Conservation (phyloP, 2,113 vertebrate genomes). For the Elaphurus davidianus region DNA sequence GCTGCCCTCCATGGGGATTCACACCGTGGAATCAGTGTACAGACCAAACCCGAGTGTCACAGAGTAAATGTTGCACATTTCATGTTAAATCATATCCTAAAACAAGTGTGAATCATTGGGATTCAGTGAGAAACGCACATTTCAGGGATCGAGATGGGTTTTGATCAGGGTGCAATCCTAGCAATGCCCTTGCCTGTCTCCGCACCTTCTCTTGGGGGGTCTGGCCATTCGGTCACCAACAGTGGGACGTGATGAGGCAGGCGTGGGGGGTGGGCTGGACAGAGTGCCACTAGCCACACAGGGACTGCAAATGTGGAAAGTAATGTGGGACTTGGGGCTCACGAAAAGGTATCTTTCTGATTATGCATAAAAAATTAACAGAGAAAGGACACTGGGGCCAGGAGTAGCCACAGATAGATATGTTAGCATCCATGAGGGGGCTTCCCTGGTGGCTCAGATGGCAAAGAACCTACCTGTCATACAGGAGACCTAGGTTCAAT, state of each 20-base stretch:
- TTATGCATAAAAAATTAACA: background rate
- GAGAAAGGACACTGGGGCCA: background rate
- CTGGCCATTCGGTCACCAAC: background rate
- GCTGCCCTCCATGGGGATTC: background rate
- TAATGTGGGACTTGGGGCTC: background rate
- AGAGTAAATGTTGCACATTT: slow-evolving; percentile 69
- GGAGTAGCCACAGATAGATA: too few species aligned
- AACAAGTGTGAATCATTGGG: slow-evolving; percentile 65
- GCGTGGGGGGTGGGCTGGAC: fast-evolving
- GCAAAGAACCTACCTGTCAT: background rate
- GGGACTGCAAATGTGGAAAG: background rate
- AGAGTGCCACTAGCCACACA: too few species aligned
- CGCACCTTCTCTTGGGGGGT: background rate
- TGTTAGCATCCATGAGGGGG: background rate
- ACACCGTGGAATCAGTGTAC: background rate
- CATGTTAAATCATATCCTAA: slow-evolving; percentile 65
- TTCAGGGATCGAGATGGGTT: slow-evolving; percentile 31
- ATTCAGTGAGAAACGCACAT: slow-evolving; percentile 61
- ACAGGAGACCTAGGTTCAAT: background rate
- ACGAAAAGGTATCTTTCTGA: background rate
- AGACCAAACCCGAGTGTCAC: background rate
- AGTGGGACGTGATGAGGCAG: background rate
- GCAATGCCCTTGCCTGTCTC: background rate
- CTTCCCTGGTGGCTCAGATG: background rate
- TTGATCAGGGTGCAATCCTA: background rate